Conservation (phyloP, 2,797 vertebrate species). For the Uromys caudimaculatus region DNA sequence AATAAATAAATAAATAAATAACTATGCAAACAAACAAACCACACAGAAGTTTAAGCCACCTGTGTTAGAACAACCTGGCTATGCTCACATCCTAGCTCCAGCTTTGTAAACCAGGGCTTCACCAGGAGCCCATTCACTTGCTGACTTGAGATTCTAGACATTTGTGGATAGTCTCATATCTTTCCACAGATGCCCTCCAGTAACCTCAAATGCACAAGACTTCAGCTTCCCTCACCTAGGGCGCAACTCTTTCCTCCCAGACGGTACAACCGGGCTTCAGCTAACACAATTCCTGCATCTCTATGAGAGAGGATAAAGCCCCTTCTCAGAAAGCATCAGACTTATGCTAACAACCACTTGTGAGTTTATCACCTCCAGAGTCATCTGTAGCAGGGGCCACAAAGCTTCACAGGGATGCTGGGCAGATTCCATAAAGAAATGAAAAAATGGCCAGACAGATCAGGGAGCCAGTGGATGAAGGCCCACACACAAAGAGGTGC, state of each 20-base stretch:
- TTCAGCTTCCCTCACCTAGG: neutral
- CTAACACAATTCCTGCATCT: neutral
- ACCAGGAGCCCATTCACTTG: neutral
- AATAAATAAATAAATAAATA: neutral
- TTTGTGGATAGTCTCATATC: neutral
- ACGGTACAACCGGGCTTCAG: neutral
- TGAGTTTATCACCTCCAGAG: neutral
- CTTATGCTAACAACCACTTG: neutral
- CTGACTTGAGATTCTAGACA: neutral
- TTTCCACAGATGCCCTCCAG: neutral
- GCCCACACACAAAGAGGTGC: neutral
- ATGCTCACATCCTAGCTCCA: neutral
- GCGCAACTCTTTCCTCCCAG: neutral
- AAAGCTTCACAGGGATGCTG: neutral
- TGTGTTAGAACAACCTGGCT: slow-evolving; percentile 42
- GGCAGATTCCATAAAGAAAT: neutral
- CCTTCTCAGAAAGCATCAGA: neutral
- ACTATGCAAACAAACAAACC: neutral
- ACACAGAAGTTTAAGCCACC: neutral
- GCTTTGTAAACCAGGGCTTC: slow-evolving; percentile 5
- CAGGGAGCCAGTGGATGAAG: neutral
- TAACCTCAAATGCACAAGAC: neutral
- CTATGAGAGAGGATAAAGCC: neutral
- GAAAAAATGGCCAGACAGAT: neutral
- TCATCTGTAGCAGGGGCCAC: neutral